phyloP scores from a whole-genome alignment of 2,888 invertebrate genomes.

The Thymelicus acteon region DNA sequence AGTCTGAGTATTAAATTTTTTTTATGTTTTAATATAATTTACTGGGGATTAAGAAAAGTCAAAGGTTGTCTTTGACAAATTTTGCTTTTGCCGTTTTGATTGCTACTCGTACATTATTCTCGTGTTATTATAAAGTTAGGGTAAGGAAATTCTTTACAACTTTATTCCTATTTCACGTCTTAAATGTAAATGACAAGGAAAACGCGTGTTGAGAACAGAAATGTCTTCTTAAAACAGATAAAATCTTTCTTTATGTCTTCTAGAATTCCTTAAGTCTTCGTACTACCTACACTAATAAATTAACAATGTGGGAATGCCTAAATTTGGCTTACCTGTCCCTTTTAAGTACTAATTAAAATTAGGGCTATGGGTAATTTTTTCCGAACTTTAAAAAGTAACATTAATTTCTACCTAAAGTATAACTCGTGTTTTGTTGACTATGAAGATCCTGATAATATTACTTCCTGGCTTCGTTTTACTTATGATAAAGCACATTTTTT shows the following conservation, averaged over 20 bases:
- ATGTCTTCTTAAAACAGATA: conserved; percentile 15
- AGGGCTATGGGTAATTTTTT: too few species aligned
- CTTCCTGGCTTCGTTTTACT: too few species aligned
- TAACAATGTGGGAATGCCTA: not conserved
- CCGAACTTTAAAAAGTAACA: too few species aligned
- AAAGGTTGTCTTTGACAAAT: conserved; percentile 15
- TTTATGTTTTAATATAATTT: conserved; percentile 29
- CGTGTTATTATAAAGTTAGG: not conserved
- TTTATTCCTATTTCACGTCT: conserved; percentile 14
- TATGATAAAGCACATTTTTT: too few species aligned
- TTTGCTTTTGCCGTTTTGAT: not conserved
- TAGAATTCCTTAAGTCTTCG: conserved; percentile 2
- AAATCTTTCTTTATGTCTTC: conserved; percentile 27
- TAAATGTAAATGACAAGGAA: conserved; percentile 26
- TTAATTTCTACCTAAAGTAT: too few species aligned
- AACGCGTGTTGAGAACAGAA: conserved; percentile 29
- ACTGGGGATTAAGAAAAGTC: not conserved
- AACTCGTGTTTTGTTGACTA: too few species aligned
- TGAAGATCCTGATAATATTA: too few species aligned
- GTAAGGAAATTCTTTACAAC: conserved; percentile 13
- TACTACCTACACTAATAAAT: not conserved
- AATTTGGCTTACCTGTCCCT: too few species aligned
- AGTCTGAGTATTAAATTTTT: not conserved
- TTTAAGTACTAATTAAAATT: too few species aligned
- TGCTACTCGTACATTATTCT: not conserved